Conservation (phyloP, 2,888 invertebrate genomes). For the Caenorhabditis sp. region DNA sequence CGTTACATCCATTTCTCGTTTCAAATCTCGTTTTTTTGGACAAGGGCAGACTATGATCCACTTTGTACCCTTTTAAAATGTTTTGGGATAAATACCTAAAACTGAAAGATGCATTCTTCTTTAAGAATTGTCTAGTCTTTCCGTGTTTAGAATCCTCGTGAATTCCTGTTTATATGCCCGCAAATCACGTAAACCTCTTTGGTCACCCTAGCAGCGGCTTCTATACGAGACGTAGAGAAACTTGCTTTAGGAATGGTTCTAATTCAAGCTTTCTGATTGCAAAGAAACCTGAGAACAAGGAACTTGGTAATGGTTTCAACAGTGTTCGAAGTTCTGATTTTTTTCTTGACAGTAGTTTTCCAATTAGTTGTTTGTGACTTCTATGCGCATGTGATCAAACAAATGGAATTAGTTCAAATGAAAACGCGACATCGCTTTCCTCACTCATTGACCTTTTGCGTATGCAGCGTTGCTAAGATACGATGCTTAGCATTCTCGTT, state of each 20-base stretch:
- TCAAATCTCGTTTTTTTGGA: neutral
- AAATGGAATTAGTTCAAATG: conserved; percentile 40
- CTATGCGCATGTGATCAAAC: too few species aligned
- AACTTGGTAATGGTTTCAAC: neutral
- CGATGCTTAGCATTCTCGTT: conserved; percentile 11
- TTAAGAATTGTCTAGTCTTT: too few species aligned
- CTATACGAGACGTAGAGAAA: neutral
- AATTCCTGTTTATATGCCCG: too few species aligned
- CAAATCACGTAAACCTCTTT: neutral
- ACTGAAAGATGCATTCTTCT: too few species aligned
- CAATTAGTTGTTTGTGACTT: too few species aligned
- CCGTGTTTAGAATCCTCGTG: too few species aligned
- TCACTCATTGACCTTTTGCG: neutral
- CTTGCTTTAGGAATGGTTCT: neutral
- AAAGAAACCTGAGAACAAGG: neutral
- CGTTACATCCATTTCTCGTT: neutral
- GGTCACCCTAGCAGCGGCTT: neutral
- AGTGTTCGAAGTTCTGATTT: too few species aligned
- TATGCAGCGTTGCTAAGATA: conserved; percentile 35
- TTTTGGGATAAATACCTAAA: too few species aligned
- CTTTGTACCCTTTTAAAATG: too few species aligned
- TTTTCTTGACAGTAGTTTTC: too few species aligned
- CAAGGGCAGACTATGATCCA: too few species aligned
- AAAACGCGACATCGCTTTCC: neutral
- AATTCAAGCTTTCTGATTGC: neutral